Conservation (phyloP, 2,888 invertebrate genomes). For the Eupithecia pulchellata region DNA sequence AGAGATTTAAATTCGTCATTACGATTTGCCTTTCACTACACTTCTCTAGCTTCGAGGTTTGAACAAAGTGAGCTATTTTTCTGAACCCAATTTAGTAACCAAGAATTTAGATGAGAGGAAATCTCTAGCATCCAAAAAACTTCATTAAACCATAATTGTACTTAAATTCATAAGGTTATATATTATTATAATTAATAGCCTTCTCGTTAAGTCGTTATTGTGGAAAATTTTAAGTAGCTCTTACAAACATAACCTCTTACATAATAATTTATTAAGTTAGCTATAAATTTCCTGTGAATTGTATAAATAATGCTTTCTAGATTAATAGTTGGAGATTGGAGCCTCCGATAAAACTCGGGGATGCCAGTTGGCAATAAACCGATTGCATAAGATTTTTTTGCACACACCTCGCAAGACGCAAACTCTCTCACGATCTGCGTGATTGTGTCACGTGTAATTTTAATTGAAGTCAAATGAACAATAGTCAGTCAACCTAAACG, state of each 20-base stretch:
- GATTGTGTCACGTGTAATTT: slow-evolving; percentile 59
- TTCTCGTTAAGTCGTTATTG: no score
- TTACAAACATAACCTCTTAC: no score
- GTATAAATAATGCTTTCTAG: no score
- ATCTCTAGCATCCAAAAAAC: no score
- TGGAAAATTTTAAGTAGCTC: no score
- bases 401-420: slow-evolving; percentile 33
- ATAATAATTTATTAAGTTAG: no score
- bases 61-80: background rate
- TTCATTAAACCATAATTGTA: no score
- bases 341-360: background rate
- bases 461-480: slow-evolving; percentile 52
- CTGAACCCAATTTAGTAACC: background rate
- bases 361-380: slow-evolving; percentile 21
- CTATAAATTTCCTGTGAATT: no score
- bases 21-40: slow-evolving; percentile 68
- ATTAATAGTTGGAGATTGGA: background rate
- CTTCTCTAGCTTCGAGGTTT: background rate
- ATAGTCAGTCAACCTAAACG: slow-evolving; percentile 32
- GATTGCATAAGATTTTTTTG: slow-evolving; percentile 45
- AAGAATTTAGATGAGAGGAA: background rate
- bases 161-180: no score
- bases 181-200: no score
- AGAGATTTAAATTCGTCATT: slow-evolving; percentile 49
- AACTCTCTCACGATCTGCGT: slow-evolving; percentile 62